Base-by-base conservation (phyloP, 2,888 invertebrate species). In the Corbicula japonica region DNA sequence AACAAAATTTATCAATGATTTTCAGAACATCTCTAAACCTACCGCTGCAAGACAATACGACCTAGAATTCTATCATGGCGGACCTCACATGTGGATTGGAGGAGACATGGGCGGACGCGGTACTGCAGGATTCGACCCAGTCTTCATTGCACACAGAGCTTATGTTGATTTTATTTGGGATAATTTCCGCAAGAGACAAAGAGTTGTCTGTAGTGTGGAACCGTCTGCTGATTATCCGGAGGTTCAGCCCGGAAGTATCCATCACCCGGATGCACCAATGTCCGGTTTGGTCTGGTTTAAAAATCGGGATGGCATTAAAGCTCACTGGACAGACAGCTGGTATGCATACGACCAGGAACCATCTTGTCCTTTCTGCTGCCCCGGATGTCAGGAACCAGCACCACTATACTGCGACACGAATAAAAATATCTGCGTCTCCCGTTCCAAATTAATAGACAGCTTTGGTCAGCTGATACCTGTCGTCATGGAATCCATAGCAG, bases 91-190 rank as follows among this genome's bases (percentile, higher is more conserved):
- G 15, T 87, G 74, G 70, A 74, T 86, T n/a, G 88, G 88, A 0
- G 88, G 87, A 0, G 76, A 83, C 21, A 84, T 88, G 85, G 77
- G 56, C 10, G 68, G 61, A 6, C 52, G 83, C 30, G 69, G 80
- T 32, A 85, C 86, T 0, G 79, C 88, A 1, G 76, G 65, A 2
- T 82, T 66, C 62, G 88, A 88, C 46, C 85, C 85, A 0, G 38
- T 84, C 12, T 88, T 87, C 69, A 87, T 84, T 71, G 35, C 87
- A 26, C 83, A 86, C 60, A 86, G 83, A 60, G 79, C 86, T 0
- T 87, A 80, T 58, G 76, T 86, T 8, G 88, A 88, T 63, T 83
- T 80, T 70, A 58, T 87, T 10, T 87, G 86, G 86, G 80, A 85
- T 30, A 54, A 82, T 44, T 88, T 86, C 63, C 52, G 84, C 18